Percentiles rank a stretch among this genome's conserved stretches.
Conservation (phyloP, 2,113 vertebrate genomes). For the Cyprinus carpio region DNA sequence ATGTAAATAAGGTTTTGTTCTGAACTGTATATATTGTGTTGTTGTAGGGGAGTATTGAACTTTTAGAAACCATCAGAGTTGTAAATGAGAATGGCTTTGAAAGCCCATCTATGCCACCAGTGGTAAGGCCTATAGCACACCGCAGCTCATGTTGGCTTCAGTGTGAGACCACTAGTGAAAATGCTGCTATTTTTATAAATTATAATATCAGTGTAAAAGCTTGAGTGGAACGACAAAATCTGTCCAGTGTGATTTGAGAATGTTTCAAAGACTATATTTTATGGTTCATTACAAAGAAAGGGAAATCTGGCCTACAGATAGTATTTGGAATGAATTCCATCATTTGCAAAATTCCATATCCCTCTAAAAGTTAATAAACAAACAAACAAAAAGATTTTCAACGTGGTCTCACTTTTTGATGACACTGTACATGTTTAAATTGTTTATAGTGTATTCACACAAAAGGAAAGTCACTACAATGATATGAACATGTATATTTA, state of each 20-base stretch:
- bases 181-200: background rate
- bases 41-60: slow-evolving; percentile 71
- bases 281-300: too few species aligned
- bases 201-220: background rate
- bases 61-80: slow-evolving; percentile 72
- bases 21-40: slow-evolving; percentile 9
- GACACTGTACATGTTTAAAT: background rate
- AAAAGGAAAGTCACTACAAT: background rate
- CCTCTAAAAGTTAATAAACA: too few species aligned
- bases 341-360: too few species aligned
- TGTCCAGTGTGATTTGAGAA: background rate
- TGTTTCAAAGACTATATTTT: background rate
- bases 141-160: background rate
- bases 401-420: background rate
- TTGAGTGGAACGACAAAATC: too few species aligned
- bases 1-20: background rate
- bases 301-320: too few species aligned
- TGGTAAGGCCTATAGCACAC: slow-evolving; percentile 17
- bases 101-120: slow-evolving; percentile 8
- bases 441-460: background rate
- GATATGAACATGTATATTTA: background rate
- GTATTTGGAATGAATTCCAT: too few species aligned
- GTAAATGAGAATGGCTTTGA: slow-evolving; percentile 71
- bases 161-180: background rate
- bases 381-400: too few species aligned